Conservation (phyloP, 2,113 vertebrate species). For the Penelope pileata region DNA sequence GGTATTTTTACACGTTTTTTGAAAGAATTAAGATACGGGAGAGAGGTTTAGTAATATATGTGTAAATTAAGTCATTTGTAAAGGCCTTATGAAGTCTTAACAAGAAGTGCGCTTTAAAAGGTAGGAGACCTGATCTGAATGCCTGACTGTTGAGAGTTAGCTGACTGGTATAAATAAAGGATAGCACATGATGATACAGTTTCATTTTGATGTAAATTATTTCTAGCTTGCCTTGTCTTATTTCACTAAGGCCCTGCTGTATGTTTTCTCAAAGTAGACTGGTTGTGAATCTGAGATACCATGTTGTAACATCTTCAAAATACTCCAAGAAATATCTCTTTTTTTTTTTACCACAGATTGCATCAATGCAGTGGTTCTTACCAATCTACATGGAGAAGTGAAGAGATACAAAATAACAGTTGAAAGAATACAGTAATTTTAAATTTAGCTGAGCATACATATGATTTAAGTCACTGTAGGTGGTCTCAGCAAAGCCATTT, state of each 20-base stretch:
- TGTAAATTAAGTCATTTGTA: neutral
- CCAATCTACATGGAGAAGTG: neutral
- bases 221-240: neutral
- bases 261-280: neutral
- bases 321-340: neutral
- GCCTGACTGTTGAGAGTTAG: neutral
- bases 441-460: constrained; percentile 2
- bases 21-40: neutral
- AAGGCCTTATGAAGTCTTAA: neutral
- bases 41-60: neutral
- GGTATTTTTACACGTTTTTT: neutral
- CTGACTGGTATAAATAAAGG: neutral
- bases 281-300: neutral
- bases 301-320: neutral
- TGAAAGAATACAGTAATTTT: neutral
- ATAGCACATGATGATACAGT: neutral
- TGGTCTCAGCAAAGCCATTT: constrained; percentile 72
- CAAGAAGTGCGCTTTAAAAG: neutral
- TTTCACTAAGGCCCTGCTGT: neutral
- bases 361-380: neutral
- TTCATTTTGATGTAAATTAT: neutral
- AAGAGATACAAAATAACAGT: neutral
- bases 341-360: neutral
- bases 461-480: constrained; percentile 66
- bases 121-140: neutral